phyloP scores from a whole-genome alignment of 1,140 invertebrate genomes.

The Camponotus vicinus region DNA sequence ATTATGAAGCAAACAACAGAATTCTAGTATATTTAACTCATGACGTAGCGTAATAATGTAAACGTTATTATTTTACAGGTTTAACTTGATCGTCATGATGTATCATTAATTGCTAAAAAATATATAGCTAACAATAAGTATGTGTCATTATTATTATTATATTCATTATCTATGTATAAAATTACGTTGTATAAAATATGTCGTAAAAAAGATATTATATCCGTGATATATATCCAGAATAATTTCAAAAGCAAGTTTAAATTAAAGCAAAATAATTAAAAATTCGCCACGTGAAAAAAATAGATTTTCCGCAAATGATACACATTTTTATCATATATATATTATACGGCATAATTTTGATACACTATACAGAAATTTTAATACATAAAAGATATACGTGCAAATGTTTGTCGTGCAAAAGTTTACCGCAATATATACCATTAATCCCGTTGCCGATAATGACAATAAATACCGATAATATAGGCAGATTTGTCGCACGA shows the following conservation, averaged over 20 bases:
- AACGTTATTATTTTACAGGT: slow-evolving; percentile 6
- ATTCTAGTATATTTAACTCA: neutral
- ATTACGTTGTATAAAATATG: neutral
- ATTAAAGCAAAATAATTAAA: neutral
- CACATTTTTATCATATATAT: neutral
- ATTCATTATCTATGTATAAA: neutral
- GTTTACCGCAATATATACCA: neutral
- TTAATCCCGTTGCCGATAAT: neutral
- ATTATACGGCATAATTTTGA: neutral
- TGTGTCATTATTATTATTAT: neutral
- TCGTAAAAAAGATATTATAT: neutral
- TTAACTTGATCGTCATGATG: neutral
- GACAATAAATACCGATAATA: slow-evolving; percentile 35
- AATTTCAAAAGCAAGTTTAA: slow-evolving; percentile 14
- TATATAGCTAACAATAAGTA: neutral
- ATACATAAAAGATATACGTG: neutral
- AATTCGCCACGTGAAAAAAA: neutral
- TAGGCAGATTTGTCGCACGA: neutral
- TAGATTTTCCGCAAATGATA: neutral
- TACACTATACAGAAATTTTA: neutral
- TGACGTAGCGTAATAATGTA: neutral
- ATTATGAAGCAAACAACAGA: slow-evolving; percentile 37
- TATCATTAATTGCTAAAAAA: slow-evolving; percentile 25
- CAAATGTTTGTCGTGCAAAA: neutral
- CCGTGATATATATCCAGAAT: neutral